Percentiles rank a stretch among this genome's conserved stretches.
These are phyloP conservation scores for Dinomys branickii DNA, from an alignment of 2,113 vertebrate species.

Conservation along the genomic window DNA sequence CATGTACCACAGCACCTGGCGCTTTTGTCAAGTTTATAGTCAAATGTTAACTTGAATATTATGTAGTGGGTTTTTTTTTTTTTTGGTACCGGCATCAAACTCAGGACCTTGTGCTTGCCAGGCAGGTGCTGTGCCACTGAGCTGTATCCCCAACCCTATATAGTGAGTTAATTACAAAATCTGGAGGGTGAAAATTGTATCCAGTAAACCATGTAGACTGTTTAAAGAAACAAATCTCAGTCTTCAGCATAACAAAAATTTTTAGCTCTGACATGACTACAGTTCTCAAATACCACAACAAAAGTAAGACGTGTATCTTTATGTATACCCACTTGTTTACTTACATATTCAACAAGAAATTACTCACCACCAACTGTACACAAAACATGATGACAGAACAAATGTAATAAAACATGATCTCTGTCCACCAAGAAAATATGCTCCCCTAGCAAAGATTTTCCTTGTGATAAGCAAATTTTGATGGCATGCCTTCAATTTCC, in stretches of 20 bases:
- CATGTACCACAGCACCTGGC: neutral
- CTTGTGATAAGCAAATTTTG: neutral
- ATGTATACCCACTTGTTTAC: neutral
- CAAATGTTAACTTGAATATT: neutral
- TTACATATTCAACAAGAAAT: neutral
- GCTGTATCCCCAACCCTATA: no score
- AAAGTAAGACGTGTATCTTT: neutral
- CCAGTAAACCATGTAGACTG: neutral
- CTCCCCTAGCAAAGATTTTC: neutral
- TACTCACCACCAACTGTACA: neutral
- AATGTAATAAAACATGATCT: neutral
- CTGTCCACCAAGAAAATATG: neutral
- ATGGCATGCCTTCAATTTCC: neutral
- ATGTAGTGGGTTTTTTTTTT: neutral
- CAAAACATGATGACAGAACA: neutral
- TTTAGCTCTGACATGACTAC: neutral
- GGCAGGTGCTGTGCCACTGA: no score
- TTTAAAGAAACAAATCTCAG: neutral
- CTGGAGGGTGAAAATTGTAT: neutral
- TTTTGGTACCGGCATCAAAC: no score
- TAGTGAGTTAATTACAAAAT: neutral
- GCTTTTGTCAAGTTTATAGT: neutral
- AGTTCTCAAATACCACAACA: neutral
- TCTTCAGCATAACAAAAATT: neutral
- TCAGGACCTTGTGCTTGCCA: no score